These are phyloP conservation scores for Limenitis arthemis DNA, from an alignment of 2,888 invertebrate genomes.

Conservation along the genomic window DNA sequence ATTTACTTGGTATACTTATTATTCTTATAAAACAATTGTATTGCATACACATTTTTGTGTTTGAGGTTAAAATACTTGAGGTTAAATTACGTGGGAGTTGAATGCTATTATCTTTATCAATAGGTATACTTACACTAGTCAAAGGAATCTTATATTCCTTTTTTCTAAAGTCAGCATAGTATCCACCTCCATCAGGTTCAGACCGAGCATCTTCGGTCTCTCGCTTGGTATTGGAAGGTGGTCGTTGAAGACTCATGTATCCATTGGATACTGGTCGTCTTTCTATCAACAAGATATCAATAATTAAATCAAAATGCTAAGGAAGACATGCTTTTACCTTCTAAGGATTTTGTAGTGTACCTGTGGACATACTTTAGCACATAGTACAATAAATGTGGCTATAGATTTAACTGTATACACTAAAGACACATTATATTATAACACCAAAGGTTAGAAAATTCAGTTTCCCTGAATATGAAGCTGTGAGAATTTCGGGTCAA, in stretches of 20 bases:
- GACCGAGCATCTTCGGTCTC: conserved; percentile 54
- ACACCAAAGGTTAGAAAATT: not conserved
- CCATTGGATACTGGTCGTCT: conserved; percentile 65
- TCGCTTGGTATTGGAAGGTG: conserved; percentile 49
- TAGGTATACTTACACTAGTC: conserved; percentile 58
- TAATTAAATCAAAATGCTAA: not conserved
- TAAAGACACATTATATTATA: no score
- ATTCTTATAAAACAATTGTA: no score
- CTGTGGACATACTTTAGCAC: no score
- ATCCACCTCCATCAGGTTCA: conserved; percentile 62
- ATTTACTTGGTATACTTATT: no score
- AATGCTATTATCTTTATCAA: no score
- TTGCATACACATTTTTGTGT: no score
- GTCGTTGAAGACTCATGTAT: conserved; percentile 67
- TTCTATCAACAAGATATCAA: conserved; percentile 33
- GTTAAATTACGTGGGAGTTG: no score
- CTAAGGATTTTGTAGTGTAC: no score
- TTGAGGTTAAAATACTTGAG: no score
- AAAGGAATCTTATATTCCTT: conserved; percentile 68
- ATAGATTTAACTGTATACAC: no score
- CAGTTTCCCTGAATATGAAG: not conserved
- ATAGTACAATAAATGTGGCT: no score
- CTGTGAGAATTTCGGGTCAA: not conserved
- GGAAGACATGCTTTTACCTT: no score
- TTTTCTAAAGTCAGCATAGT: conserved; percentile 61